Percentiles rank a stretch among this genome's conserved stretches.
Conservation (phyloP, 2,797 vertebrate species). For the Menidia menidia region DNA sequence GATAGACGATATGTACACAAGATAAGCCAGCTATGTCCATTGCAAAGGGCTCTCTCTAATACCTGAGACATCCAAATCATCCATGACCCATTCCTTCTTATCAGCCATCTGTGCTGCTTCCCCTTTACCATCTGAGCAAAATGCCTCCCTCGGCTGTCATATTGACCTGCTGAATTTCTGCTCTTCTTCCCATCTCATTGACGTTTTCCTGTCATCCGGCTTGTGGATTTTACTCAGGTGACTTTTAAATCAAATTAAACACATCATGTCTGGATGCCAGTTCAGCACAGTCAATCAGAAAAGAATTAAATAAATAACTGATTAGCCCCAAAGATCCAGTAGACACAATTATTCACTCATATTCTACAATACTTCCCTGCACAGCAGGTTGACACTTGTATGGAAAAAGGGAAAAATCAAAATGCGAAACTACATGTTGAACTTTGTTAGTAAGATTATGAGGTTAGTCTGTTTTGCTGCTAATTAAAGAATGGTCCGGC, state of each 20-base stretch:
- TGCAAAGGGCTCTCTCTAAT: slow-evolving; percentile 14
- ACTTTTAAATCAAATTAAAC: too few relatives aligned
- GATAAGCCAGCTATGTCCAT: slow-evolving; percentile 21
- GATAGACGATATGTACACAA: slow-evolving; percentile 19
- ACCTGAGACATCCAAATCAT: slow-evolving; percentile 27
- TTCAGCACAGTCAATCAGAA: too few relatives aligned
- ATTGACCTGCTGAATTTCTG: not conserved
- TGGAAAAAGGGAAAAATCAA: not conserved
- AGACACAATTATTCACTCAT: not conserved
- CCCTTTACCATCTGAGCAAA: slow-evolving; percentile 4
- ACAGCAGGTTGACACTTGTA: not conserved
- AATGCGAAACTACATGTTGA: not conserved
- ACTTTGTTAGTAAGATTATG: slow-evolving; percentile 2
- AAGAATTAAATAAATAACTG: too few relatives aligned
- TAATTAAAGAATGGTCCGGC: slow-evolving; percentile 20
- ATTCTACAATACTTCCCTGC: not conserved
- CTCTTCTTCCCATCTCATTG: not conserved
- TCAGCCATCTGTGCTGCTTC: not conserved
- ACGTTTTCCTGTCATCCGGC: not conserved
- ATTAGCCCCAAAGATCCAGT: too few relatives aligned
- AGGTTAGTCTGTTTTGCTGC: slow-evolving; percentile 16
- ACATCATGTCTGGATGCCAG: too few relatives aligned
- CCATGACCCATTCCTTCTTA: slow-evolving; percentile 13
- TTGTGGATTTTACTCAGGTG: too few relatives aligned
- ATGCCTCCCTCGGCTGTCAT: not conserved